phyloP scores from a whole-genome alignment of 64 coral and sea anemone species.

The Porites australiensis region DNA sequence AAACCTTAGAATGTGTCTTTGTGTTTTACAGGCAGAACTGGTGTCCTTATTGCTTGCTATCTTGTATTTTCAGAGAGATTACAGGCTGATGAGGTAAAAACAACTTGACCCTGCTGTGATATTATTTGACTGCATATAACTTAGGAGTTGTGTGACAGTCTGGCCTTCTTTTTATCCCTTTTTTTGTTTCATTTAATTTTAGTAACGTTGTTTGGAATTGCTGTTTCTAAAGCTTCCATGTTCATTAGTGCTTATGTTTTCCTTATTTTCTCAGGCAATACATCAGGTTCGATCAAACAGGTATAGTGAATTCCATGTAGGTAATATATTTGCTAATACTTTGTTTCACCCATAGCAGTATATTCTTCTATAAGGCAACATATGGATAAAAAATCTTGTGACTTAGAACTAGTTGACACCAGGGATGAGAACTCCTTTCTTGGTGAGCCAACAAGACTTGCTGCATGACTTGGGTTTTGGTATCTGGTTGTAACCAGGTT shows the following conservation, averaged over 20 bases:
- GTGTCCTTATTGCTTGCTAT: conserved; percentile 94
- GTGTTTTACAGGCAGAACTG: conserved; percentile 78
- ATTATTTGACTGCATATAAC: too few species aligned
- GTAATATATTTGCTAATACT: not conserved
- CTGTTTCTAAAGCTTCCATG: not conserved
- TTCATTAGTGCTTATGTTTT: too few species aligned
- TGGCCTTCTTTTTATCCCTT: too few species aligned
- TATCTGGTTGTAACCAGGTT: too few species aligned
- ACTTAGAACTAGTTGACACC: too few species aligned
- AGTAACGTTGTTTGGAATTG: not conserved
- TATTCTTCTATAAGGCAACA: too few species aligned
- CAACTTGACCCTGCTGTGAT: too few species aligned
- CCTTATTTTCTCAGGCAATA: conserved; percentile 52
- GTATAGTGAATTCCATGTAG: conserved; percentile 24
- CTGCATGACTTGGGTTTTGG: too few species aligned
- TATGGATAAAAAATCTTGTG: too few species aligned
- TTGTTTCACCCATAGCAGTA: not conserved
- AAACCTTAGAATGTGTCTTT: not conserved
- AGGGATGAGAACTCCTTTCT: too few species aligned
- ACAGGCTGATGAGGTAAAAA: conserved; percentile 75
- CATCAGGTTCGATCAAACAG: conserved; percentile 66
- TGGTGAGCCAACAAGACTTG: too few species aligned
- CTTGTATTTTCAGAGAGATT: conserved; percentile 86
- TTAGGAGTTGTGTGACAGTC: too few species aligned
- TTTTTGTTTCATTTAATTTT: not conserved